Evolutionary conservation across 2,797 vertebrate genomes (phyloP), one percentile per base, ranked within the genome.

Genomic region (Sebastes diploproa): DNA sequence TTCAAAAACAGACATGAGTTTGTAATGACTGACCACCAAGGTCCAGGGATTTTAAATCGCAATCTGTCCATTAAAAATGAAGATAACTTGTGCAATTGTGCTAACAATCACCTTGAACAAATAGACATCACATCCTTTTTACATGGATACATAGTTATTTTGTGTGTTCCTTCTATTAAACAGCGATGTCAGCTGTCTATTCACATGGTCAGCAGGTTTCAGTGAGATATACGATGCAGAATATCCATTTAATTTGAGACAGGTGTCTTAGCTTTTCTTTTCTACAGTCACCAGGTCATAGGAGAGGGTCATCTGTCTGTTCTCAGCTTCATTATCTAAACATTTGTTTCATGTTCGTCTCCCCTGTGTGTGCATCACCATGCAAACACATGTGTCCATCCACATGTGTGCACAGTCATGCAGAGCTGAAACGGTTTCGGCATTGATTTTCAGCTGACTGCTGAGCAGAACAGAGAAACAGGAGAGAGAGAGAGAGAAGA

Each of bases 261-360:
- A n/a, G 55, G 29, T 75, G 75, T 82, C 62, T 58, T 10, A 14
- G n/a, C 20, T 62, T 25, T 67, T 55, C 34, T 76, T 62, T 66
- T 25, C 59, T 65, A 7, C 42, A 69, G n/a, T 42, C 12, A 60
- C 13, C 25, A 14, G 13, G 20, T 68, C 61, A 54, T 4, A 60
- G 27, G 6, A 61, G 34, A 52, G 67, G 54, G 54, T 84, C 74
- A 62, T 80, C 71, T 60, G 46, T 71, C 70, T 62, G 67, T 20
- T 65, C 82, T 60, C 72, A 56, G 60, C 83, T 56, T 80, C 73
- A 46, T 69, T 82, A 80, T 78, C 67, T 73, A 66, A 77, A 89
- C 82, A 91, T 89, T 81, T 85, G 81, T 80, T 89, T 89, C 77
- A 77, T 42, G 77, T 86, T 71, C 50, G 10, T 27, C 78, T 81